phyloP scores from a whole-genome alignment of 1,140 invertebrate species.

The Asobara japonica region DNA sequence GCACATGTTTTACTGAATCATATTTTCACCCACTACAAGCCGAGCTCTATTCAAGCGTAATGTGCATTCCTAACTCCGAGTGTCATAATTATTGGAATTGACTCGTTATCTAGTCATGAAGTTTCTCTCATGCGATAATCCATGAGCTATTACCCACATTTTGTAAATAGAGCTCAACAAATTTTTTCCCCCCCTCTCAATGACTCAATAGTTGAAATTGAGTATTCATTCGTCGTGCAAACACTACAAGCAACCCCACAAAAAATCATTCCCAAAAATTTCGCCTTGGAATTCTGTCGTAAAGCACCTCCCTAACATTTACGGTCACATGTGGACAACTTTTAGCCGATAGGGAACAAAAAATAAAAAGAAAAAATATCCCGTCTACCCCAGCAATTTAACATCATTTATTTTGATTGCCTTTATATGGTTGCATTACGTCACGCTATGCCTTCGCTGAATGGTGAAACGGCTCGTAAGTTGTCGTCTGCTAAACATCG shows the following conservation, averaged over 20 bases:
- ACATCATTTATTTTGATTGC: slow-evolving; percentile 51
- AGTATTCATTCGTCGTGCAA: neutral
- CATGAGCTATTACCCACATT: too few relatives aligned
- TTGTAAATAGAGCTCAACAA: too few relatives aligned
- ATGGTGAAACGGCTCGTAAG: neutral
- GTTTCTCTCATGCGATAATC: neutral
- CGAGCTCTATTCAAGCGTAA: neutral
- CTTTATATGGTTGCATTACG: slow-evolving; percentile 47
- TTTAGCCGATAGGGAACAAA: neutral
- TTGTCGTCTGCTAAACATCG: slow-evolving; percentile 4
- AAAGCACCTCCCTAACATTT: neutral
- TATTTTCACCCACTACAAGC: neutral
- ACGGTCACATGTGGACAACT: neutral
- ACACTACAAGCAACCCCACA: neutral
- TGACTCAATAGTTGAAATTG: too few relatives aligned
- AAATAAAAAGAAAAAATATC: neutral
- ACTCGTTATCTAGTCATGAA: neutral
- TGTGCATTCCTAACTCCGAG: neutral
- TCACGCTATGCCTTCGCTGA: slow-evolving; percentile 41
- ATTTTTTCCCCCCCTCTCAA: too few relatives aligned
- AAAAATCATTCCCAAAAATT: neutral
- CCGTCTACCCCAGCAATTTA: slow-evolving; percentile 45
- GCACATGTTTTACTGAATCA: neutral
- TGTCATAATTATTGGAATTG: neutral
- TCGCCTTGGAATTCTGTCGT: neutral